Conservation (phyloP, 2,113 vertebrate species). For the Chionis minor region DNA sequence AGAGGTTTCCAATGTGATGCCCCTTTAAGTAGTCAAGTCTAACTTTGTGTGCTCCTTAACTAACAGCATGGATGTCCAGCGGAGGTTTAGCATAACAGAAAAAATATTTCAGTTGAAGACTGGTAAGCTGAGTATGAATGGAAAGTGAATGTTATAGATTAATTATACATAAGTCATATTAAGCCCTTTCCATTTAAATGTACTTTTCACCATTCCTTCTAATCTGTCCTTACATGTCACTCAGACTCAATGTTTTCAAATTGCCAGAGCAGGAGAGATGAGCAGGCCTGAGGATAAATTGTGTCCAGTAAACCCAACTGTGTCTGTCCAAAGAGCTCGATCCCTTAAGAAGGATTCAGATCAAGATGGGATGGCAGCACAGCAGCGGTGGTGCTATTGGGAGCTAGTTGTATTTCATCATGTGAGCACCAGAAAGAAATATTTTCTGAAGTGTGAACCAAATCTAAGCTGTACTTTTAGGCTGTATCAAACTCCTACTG, state of each 20-base stretch:
- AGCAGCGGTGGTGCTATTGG: rapidly evolving
- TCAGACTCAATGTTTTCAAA: neutral
- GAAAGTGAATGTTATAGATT: conserved; percentile 15
- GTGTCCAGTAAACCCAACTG: neutral
- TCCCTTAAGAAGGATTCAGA: neutral
- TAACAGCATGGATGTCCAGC: neutral
- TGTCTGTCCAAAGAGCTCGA: neutral
- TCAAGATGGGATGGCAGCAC: neutral
- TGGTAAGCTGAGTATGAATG: conserved; percentile 41
- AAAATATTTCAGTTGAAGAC: conserved; percentile 25
- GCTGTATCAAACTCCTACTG: neutral
- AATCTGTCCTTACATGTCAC: neutral
- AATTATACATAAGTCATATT: conserved; percentile 47
- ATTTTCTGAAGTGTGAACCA: neutral
- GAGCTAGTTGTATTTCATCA: neutral
- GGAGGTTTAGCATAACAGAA: conserved; percentile 49
- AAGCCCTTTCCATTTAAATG: conserved; percentile 47
- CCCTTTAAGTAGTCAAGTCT: neutral
- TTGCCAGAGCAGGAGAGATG: neutral
- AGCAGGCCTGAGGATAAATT: neutral
- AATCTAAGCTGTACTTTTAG: neutral
- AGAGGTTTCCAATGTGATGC: neutral
- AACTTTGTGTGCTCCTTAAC: neutral
- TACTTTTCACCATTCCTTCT: neutral
- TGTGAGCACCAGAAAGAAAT: rapidly evolving